Conservation (phyloP, 1,140 invertebrate species). For the Cotesia chilonis region DNA sequence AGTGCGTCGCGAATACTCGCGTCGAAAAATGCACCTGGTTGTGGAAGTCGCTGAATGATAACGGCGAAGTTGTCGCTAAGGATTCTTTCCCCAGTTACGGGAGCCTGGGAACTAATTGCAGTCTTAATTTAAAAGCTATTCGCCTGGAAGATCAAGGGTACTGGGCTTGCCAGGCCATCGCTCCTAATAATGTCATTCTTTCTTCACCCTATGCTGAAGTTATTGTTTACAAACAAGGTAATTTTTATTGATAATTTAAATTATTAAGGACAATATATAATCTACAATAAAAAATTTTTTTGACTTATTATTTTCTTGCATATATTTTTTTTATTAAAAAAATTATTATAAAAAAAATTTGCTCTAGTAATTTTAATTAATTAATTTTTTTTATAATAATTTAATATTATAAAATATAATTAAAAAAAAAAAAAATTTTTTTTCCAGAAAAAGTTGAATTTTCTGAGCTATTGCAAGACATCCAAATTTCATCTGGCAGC, state of each 20-base stretch:
- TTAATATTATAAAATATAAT: too few species aligned
- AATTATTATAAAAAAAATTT: too few species aligned
- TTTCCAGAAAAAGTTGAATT: slow-evolving; percentile 58
- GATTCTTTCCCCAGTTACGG: slow-evolving; percentile 58
- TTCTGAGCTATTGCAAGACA: slow-evolving; percentile 61
- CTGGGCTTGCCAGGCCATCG: slow-evolving; percentile 58
- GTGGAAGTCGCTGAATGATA: slow-evolving; percentile 51
- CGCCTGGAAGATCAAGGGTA: slow-evolving; percentile 56
- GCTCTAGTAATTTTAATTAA: too few species aligned
- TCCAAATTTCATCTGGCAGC: slow-evolving; percentile 59
- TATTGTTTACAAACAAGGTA: slow-evolving; percentile 60
- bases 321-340: too few species aligned
- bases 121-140: slow-evolving; percentile 50
- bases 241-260: too few species aligned
- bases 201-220: slow-evolving; percentile 51
- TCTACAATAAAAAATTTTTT: too few species aligned
- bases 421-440: background rate
- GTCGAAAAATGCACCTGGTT: slow-evolving; percentile 62
- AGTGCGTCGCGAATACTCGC: slow-evolving; percentile 56
- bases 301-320: too few species aligned
- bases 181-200: slow-evolving; percentile 49
- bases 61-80: slow-evolving; percentile 46
- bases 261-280: too few species aligned
- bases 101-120: slow-evolving; percentile 59
- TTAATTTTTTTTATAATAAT: too few species aligned